Base-by-base conservation (phyloP, 2,113 vertebrate genomes). In the Onychostoma macrolepis region DNA sequence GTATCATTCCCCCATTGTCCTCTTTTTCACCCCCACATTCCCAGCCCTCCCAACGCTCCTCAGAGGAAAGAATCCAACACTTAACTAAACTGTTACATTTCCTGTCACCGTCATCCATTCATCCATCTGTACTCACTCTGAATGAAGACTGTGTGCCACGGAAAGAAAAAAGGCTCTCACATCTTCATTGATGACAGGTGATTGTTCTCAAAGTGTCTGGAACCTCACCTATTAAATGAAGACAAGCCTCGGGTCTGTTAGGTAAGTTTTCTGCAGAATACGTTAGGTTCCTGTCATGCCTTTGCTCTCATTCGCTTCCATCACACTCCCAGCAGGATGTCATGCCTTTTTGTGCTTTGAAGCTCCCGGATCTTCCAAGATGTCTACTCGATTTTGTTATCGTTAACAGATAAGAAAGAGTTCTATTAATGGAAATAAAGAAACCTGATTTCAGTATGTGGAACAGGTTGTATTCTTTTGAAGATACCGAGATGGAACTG, bases 151-250 rank as follows among this genome's bases (percentile, higher is more conserved):
- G 75, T 63, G 28, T 48, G 61, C 50, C 17, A 6, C 63, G 26
- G 61, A 76, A 72, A 45, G 19, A 80, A 61, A 80, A 84, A 83
- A 85, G 81, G 11, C 50, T 72, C 28, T 63, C 82, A 81, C 71
- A 79, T 76, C 30, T 45, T 89, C 56, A 65, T 50, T 74, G 72
- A 79, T 75, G 88, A 65, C 74, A 74, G 76, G 80, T 36, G 17
- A 86, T 61, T 26, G 38, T 53, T 21, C 43, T 72, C 67, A 74
- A 67, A 82, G 83, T 58, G 75, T 87, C 63, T 61, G 86, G 50
- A 86, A 89, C 74, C 83, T 87, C 80, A 43, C 85, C 86, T 48
- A 88, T 88, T 89, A 89, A 85, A 87, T 24, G 71, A 83, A 84
- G 80, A 65, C 75, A 83, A 69, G 83, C 79, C 72, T 87, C 36